phyloP scores from a whole-genome alignment of 2,888 invertebrate species.

The Fragum sueziense region DNA sequence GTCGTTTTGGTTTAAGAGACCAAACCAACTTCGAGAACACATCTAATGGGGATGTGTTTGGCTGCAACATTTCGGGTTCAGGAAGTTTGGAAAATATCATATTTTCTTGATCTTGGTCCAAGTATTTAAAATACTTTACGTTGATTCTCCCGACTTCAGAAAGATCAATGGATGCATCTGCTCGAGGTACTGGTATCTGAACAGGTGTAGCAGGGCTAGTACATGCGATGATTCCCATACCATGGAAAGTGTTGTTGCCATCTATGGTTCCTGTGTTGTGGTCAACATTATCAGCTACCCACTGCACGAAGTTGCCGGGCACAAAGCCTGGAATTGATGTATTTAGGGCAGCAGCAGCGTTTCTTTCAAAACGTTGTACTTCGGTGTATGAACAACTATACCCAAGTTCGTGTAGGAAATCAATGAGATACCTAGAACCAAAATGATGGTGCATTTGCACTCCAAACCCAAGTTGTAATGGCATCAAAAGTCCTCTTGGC shows the following conservation, averaged over 20 bases:
- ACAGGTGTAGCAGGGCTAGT: conserved; percentile 30
- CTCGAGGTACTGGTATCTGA: conserved; percentile 24
- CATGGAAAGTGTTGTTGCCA: conserved; percentile 61
- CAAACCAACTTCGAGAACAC: too few species aligned
- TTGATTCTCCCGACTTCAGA: conserved; percentile 23
- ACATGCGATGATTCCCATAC: conserved; percentile 54
- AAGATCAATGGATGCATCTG: conserved; percentile 3
- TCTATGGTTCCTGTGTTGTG: conserved; percentile 66
- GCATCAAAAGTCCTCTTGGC: conserved; percentile 57
- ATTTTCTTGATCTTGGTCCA: not conserved
- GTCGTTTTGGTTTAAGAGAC: too few species aligned
- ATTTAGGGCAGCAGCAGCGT: conserved; percentile 7
- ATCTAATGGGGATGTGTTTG: too few species aligned
- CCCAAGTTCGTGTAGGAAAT: conserved; percentile 59
- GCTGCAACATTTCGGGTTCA: not conserved
- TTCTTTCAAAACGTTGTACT: conserved; percentile 23
- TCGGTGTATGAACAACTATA: conserved; percentile 58
- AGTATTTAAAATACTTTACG: conserved; percentile 26
- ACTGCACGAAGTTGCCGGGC: conserved; percentile 58
- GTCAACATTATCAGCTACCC: conserved; percentile 70
- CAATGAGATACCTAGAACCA: conserved; percentile 63
- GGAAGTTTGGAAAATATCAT: not conserved
- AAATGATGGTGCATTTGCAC: conserved; percentile 66
- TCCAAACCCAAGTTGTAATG: conserved; percentile 63
- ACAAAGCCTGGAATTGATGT: conserved; percentile 9